Evolutionary conservation across 2,797 vertebrate species (phyloP), one percentile per base, ranked within the genome.

Genomic region (Anguilla pacifica): DNA sequence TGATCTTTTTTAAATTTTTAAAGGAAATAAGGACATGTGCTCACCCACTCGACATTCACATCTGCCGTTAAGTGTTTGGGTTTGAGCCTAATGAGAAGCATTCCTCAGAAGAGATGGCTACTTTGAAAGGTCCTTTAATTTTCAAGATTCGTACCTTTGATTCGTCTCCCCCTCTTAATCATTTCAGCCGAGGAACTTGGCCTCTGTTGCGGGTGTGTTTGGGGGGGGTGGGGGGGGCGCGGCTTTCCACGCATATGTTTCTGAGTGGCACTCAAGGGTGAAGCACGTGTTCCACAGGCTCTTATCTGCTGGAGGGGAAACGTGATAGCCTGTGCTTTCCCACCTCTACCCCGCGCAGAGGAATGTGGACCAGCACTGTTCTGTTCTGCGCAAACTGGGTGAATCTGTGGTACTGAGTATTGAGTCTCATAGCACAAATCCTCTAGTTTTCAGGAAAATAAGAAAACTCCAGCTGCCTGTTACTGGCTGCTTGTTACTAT

Each of bases 81-180:
- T 51, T 67, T 49, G 39, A 81, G n/a, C 49, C 17, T 79, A 89
- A 89, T 89, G 83, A 89, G 59, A 84, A 85, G 81, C 86, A 84
- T 57, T 87, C 79, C 70, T 86, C 13, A 22, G 53, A 87, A 87
- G 74, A 53, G 86, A 84, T 6, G 57, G 22, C 81, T 61, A 31
- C 15, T 77, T 81, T 85, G 85, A 83, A 87, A 22, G 57, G 83
- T 81, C 86, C 88, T 87, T 87, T 89, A 85, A 87, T 87, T 89
- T 86, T 35, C 22, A 81, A 57, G 55, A 57, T 81, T 67, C 85
- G 70, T 81, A 55, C 82, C 57, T 83, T 87, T 85, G 67, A 87
- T 89, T 85, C n/a, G n/a, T 82, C 46, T n/a, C 43, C 72, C 88
- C 82, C 82, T 49, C 53, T 61, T 55, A 79, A 64, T 89, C 39